phyloP scores from a whole-genome alignment of 2,888 invertebrate genomes.

The Apotomis turbidana region DNA sequence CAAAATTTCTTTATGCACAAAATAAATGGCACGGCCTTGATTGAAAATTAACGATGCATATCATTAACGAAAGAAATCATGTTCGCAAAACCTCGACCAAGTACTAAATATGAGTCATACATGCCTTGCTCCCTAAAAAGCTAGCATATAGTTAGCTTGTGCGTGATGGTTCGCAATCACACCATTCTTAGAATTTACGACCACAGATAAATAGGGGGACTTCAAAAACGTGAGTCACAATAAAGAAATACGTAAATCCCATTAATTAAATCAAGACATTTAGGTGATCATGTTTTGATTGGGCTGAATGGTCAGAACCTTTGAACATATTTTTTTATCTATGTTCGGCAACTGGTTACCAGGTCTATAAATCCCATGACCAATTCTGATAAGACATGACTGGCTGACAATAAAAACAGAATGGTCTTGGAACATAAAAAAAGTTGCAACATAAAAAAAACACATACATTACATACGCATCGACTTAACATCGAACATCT shows the following conservation, averaged over 20 bases:
- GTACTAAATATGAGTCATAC: constrained; percentile 27
- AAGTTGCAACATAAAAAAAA: too few relatives aligned
- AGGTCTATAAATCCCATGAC: too few relatives aligned
- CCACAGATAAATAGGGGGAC: constrained; percentile 23
- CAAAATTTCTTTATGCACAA: constrained; percentile 2
- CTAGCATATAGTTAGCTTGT: background rate
- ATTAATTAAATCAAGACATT: background rate
- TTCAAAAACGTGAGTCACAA: constrained; percentile 13
- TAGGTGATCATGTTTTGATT: background rate
- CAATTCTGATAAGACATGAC: too few relatives aligned
- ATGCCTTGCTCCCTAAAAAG: constrained; percentile 29
- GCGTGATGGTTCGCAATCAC: constrained; percentile 32
- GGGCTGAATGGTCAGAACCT: background rate
- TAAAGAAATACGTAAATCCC: background rate
- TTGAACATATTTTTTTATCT: background rate
- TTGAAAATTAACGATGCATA: constrained; percentile 39
- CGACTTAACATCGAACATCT: too few relatives aligned
- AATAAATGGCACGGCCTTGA: constrained; percentile 20
- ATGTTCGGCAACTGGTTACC: too few relatives aligned
- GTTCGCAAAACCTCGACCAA: constrained; percentile 17
- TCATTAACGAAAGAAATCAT: constrained; percentile 31
- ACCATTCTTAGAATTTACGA: constrained; percentile 19
- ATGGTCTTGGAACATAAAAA: too few relatives aligned
- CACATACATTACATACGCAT: too few relatives aligned
- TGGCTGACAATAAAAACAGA: too few relatives aligned